Conservation (phyloP, 1,140 invertebrate species). For the Orius insidiosus region DNA sequence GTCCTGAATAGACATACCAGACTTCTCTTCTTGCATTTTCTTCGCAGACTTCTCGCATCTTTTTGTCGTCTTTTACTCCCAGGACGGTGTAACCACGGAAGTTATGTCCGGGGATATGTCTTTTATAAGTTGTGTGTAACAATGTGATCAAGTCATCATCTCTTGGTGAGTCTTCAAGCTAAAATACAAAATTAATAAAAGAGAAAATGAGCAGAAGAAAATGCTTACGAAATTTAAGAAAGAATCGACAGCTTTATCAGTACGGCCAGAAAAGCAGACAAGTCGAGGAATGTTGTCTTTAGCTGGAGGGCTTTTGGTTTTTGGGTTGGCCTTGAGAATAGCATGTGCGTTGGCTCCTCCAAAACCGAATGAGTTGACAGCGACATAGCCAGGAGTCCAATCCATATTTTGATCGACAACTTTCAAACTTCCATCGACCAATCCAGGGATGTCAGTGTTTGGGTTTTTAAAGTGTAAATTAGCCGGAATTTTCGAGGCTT, state of each 20-base stretch:
- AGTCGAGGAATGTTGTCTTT: constrained; percentile 40
- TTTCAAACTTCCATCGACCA: constrained; percentile 66
- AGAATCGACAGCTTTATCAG: constrained; percentile 54
- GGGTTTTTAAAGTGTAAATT: constrained; percentile 81
- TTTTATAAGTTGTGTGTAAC: constrained; percentile 52
- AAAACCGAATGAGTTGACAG: constrained; percentile 92
- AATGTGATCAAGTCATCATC: constrained; percentile 64
- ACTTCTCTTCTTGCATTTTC: constrained; percentile 49
- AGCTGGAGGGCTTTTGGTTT: constrained; percentile 37
- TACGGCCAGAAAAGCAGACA: constrained; percentile 65
- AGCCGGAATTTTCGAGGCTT: constrained; percentile 63
- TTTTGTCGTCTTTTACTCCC: constrained; percentile 26
- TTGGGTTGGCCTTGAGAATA: constrained; percentile 61
- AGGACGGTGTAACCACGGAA: constrained; percentile 63
- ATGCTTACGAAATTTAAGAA: constrained; percentile 33
- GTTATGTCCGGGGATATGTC: constrained; percentile 47
- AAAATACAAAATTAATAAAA: constrained; percentile 4
- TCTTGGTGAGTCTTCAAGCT: constrained; percentile 30
- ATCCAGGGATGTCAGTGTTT: constrained; percentile 74
- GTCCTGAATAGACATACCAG: constrained; percentile 90
- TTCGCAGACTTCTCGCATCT: constrained; percentile 25
- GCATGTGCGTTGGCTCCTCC: constrained; percentile 92
- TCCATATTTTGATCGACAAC: constrained; percentile 63
- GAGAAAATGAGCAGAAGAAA: not conserved
- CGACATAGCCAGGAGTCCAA: constrained; percentile 73